phyloP scores from a whole-genome alignment of 2,888 invertebrate species.

The Andrena hattorfiana region DNA sequence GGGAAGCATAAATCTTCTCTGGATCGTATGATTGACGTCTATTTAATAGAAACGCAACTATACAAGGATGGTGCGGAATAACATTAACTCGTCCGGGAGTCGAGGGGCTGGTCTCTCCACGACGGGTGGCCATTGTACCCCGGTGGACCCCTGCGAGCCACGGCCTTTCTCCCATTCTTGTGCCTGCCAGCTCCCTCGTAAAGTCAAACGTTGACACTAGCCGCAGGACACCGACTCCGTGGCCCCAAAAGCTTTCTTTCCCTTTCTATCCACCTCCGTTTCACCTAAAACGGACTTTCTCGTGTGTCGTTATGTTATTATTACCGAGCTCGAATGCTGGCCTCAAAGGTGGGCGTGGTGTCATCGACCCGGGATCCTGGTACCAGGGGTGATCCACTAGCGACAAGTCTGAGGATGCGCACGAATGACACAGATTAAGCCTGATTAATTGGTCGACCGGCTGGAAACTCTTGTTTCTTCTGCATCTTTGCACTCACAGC shows the following conservation, averaged over 20 bases:
- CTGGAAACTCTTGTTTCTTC: background rate
- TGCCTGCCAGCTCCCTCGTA: constrained; percentile 82
- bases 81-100: constrained; percentile 83
- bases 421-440: background rate
- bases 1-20: constrained; percentile 75
- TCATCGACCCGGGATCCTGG: constrained; percentile 37
- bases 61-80: constrained; percentile 78
- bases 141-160: constrained; percentile 78
- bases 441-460: background rate
- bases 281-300: constrained; percentile 51
- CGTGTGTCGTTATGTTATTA: constrained; percentile 74
- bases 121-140: constrained; percentile 83
- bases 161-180: constrained; percentile 76
- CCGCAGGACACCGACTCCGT: constrained; percentile 78
- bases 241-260: constrained; percentile 49
- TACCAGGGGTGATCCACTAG: background rate
- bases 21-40: constrained; percentile 81
- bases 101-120: constrained; percentile 80
- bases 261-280: constrained; percentile 43
- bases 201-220: constrained; percentile 84
- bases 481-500: constrained; percentile 4
- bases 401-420: background rate
- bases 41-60: constrained; percentile 84
- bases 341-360: constrained; percentile 70
- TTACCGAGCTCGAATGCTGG: constrained; percentile 67